These are phyloP conservation scores for Aspidiotus destructor DNA, from an alignment of 2,888 invertebrate species.

Conservation along the genomic window DNA sequence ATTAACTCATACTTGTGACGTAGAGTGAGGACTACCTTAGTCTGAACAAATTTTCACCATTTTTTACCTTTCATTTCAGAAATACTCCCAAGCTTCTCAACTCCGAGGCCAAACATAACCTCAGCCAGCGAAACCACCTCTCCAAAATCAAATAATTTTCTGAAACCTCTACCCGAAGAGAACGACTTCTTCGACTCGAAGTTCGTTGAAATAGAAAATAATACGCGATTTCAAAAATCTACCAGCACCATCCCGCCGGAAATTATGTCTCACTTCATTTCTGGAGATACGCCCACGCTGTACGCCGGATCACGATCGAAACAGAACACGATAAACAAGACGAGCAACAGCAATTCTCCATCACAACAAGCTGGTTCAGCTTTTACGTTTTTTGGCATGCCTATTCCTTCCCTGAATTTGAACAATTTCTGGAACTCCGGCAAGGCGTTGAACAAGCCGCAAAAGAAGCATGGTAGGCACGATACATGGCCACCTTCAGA, in stretches of 20 bases:
- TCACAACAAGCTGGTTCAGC: constrained; percentile 45
- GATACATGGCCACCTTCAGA: constrained; percentile 45
- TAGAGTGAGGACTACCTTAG: too few relatives aligned
- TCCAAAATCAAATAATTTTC: constrained; percentile 22
- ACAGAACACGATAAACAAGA: constrained; percentile 8
- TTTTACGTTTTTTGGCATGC: constrained; percentile 78
- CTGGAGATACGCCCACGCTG: constrained; percentile 53
- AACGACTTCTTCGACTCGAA: constrained; percentile 76
- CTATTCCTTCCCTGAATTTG: constrained; percentile 57
- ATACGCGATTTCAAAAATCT: constrained; percentile 15
- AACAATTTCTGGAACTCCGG: constrained; percentile 35
- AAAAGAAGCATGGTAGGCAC: constrained; percentile 40
- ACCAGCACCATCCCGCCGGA: constrained; percentile 36
- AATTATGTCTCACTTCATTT: constrained; percentile 44
- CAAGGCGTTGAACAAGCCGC: constrained; percentile 23
- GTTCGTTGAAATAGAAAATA: constrained; percentile 64
- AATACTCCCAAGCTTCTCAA: too few relatives aligned
- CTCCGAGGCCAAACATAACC: too few relatives aligned
- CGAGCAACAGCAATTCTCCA: constrained; percentile 4
- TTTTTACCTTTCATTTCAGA: too few relatives aligned
- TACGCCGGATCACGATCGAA: constrained; percentile 45
- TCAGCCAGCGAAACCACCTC: too few relatives aligned
- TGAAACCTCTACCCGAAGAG: constrained; percentile 55
- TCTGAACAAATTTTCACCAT: too few relatives aligned
- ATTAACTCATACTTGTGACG: too few relatives aligned